Conservation (phyloP, 2,113 vertebrate genomes). For the Prionailurus viverrinus region DNA sequence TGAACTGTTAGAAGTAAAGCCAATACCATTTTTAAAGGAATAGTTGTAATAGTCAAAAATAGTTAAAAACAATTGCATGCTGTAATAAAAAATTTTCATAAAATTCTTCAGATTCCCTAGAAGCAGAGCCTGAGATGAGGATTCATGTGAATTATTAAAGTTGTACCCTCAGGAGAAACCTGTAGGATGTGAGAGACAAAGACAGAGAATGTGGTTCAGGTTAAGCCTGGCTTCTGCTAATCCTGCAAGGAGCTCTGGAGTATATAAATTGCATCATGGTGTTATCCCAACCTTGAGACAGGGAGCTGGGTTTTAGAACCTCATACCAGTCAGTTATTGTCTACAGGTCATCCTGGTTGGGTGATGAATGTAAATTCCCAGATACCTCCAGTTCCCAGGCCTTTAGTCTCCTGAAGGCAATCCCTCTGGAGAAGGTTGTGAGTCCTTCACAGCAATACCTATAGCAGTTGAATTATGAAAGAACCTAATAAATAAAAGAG, state of each 20-base stretch:
- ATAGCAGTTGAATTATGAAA: background rate
- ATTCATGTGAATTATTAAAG: background rate
- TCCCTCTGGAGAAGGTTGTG: background rate
- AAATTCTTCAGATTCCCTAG: background rate
- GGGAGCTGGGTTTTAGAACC: background rate
- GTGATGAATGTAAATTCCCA: background rate
- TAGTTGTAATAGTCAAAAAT: background rate
- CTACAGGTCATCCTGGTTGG: background rate
- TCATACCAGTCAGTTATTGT: background rate
- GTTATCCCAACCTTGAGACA: background rate
- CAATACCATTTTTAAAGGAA: background rate
- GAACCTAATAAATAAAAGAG: background rate
- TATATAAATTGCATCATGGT: background rate
- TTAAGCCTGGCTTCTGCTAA: background rate
- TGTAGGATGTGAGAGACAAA: background rate
- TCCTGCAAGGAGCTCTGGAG: background rate
- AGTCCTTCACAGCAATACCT: background rate
- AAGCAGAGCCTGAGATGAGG: background rate
- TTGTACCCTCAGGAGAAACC: background rate
- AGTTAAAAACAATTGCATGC: background rate
- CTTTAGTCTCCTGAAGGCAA: background rate
- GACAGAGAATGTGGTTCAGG: background rate
- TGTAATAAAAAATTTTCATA: background rate
- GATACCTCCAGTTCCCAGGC: background rate
- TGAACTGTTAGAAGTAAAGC: background rate